Evolutionary conservation across 2,797 vertebrate genomes (phyloP).

Genomic region (Allobates femoralis): DNA sequence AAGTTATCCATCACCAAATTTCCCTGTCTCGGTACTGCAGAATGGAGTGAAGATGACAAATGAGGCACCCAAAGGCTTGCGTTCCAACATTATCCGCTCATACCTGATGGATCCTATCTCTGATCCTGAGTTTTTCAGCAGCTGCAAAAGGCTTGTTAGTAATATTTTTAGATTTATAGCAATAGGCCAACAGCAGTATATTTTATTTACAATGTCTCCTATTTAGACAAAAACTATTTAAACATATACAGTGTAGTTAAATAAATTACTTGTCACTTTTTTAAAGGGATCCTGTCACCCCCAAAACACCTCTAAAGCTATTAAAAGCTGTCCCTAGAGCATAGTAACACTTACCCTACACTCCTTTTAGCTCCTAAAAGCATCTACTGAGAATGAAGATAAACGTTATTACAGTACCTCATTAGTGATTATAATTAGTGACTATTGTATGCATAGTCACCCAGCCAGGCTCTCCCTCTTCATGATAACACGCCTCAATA

Average conservation of each 20-base stretch:
- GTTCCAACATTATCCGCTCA: conserved; percentile 85
- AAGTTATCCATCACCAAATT: conserved; percentile 89
- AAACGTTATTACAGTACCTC: too few relatives aligned
- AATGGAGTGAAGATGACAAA: conserved; percentile 94
- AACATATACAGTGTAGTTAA: not conserved
- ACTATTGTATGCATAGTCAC: too few relatives aligned
- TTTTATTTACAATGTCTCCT: not conserved
- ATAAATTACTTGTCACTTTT: not conserved
- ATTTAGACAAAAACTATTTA: not conserved
- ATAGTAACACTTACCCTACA: too few relatives aligned
- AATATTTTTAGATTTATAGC: conserved; percentile 7
- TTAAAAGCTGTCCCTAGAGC: too few relatives aligned
- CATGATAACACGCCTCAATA: too few relatives aligned
- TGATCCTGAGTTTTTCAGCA: conserved; percentile 84
- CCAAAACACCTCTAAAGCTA: too few relatives aligned
- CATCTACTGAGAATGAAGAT: too few relatives aligned
- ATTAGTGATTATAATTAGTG: too few relatives aligned
- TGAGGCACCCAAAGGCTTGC: conserved; percentile 88
- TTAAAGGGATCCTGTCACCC: too few relatives aligned
- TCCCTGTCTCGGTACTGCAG: conserved; percentile 89
- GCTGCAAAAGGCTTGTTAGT: conserved; percentile 85
- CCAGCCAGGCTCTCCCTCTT: too few relatives aligned
- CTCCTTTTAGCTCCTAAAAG: too few relatives aligned
- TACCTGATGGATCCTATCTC: conserved; percentile 91
- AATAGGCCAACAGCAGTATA: not conserved